phyloP scores from a whole-genome alignment of 1,140 invertebrate species.

The Paraescarpia echinospica region DNA sequence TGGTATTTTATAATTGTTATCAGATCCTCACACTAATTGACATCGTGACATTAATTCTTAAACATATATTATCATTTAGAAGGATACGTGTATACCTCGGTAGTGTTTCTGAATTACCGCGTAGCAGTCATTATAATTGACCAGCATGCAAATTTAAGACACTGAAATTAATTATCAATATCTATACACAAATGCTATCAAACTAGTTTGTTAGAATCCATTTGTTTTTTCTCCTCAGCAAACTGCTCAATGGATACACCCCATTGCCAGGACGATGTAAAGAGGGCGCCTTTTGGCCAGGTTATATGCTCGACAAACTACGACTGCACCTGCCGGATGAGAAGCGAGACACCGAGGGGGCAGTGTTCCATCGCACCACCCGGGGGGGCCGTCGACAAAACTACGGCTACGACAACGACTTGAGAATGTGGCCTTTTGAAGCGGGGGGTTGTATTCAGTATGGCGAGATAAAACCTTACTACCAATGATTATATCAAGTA shows the following conservation, averaged over 20 bases:
- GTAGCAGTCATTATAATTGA: neutral
- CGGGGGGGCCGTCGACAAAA: conserved; percentile 27
- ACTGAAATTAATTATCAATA: neutral
- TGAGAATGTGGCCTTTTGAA: conserved; percentile 41
- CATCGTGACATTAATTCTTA: too few relatives aligned
- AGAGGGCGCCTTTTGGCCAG: conserved; percentile 50
- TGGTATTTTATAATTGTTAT: too few relatives aligned
- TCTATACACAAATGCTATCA: neutral
- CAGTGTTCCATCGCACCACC: conserved; percentile 27
- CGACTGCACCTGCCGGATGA: conserved; percentile 44
- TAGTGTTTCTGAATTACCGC: neutral
- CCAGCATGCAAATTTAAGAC: neutral
- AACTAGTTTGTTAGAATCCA: neutral
- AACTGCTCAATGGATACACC: conserved; percentile 19
- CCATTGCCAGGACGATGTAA: conserved; percentile 25
- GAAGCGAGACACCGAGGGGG: conserved; percentile 17
- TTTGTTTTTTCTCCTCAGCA: conserved; percentile 21
- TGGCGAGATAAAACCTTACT: conserved; percentile 10
- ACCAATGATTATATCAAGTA: neutral
- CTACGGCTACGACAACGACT: conserved; percentile 41
- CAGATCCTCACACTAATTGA: too few relatives aligned
- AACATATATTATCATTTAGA: too few relatives aligned
- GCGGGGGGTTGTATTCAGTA: conserved; percentile 37
- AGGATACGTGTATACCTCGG: too few relatives aligned
- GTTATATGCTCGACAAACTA: conserved; percentile 51